These are phyloP conservation scores for Onychomys arenicola DNA, from an alignment of 2,797 vertebrate species.

Conservation along the genomic window DNA sequence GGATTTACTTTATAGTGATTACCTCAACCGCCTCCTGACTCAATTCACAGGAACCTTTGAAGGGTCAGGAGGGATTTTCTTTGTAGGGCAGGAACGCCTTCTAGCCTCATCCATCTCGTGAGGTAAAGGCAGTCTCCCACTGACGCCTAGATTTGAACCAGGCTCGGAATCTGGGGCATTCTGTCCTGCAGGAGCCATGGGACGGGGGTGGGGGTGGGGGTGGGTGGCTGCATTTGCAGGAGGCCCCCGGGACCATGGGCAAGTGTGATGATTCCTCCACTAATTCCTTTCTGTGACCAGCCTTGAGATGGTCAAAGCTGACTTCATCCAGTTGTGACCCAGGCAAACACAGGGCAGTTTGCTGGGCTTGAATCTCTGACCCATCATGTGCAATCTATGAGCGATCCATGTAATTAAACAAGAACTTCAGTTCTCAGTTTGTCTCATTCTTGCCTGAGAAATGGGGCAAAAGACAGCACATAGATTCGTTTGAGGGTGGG, in stretches of 20 bases:
- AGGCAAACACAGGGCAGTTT: not conserved
- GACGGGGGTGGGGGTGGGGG: too few relatives aligned
- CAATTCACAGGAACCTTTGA: rapidly evolving
- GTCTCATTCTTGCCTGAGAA: not conserved
- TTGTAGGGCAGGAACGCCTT: not conserved
- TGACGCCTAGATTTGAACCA: not conserved
- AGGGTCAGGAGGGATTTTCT: not conserved
- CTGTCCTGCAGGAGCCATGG: slow-evolving; percentile 14
- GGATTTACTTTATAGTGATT: not conserved
- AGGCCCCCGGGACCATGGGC: not conserved
- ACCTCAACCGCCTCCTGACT: rapidly evolving
- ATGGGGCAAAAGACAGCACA: not conserved
- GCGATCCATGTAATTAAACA: not conserved
- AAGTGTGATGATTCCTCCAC: not conserved
- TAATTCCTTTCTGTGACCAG: not conserved
- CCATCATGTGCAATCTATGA: too few relatives aligned
- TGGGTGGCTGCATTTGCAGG: slow-evolving; percentile 11
- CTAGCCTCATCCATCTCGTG: not conserved
- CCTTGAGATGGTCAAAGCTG: not conserved
- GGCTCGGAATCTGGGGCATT: slow-evolving; percentile 33
- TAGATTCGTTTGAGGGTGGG: rapidly evolving
- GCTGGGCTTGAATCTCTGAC: not conserved
- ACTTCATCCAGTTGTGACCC: not conserved
- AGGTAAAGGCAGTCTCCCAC: not conserved
- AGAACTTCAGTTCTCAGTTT: not conserved